Evolutionary conservation across 2,113 vertebrate genomes (phyloP), one percentile per base, ranked within the genome.

Genomic region (Bujurquina vittata): DNA sequence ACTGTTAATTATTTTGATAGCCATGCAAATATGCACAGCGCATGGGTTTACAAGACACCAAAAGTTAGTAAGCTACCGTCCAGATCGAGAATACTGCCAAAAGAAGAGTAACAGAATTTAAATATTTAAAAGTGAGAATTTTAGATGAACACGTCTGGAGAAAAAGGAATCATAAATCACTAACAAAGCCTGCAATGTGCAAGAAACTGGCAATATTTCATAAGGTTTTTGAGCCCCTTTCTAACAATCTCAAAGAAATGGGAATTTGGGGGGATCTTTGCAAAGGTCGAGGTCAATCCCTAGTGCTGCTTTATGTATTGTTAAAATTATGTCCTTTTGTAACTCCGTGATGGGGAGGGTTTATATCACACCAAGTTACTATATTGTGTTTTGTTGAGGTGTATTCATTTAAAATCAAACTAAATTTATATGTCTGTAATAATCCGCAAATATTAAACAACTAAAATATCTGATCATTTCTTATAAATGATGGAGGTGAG

Each of bases 101-200:
- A 72, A 72, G 43, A 72, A 72, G 52, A 72, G 65, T 72, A 72
- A 72, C 65, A 72, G 43, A 52, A 72, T 72, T 52, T 52, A 72
- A 72, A 72, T 52, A 72, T 72, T 72, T 72, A 72, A 52, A 72
- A 72, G 43, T 72, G 23, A 72, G 65, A 72, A 72, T 72, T 72
- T 52, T 52, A 72, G 65, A 72, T 72, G 43, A 72, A 72, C 17
- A 12, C 10, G 17, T 72, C 65, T 52, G 49, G 23, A 72, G 43
- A 72, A 52, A 49, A 52, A 72, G 43, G 12, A 52, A 72, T 72
- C 43, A 72, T 72, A 72, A 72, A 72, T 72, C 43, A 4, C 65
- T 72, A 72, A 72, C 65, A 72, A 72, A 72, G 65, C 43, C 43
- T 26, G 18, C 43, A 52, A 72, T 72, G 65, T 72, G 65, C 65